Evolutionary conservation across 2,888 invertebrate species (phyloP).

Genomic region (Sipha maydis): DNA sequence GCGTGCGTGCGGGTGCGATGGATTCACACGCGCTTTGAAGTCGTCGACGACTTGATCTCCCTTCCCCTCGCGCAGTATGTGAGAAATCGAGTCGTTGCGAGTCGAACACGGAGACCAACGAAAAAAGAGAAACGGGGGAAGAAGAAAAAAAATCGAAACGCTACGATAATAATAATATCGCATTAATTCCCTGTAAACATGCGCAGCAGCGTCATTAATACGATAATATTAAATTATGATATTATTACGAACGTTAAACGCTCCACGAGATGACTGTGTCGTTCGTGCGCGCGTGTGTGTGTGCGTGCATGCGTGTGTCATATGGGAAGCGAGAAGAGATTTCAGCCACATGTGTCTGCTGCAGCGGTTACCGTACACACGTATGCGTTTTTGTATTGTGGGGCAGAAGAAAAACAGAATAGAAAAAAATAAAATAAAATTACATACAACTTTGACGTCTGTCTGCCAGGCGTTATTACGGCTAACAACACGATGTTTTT

Average conservation of each 20-base stretch:
- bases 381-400: not conserved
- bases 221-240: not conserved
- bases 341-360: slow-evolving; percentile 15
- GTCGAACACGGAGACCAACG: not conserved
- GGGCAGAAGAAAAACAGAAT: not conserved
- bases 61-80: not conserved
- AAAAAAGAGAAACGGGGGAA: not conserved
- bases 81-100: not conserved
- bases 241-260: not conserved
- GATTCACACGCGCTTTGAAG: not conserved
- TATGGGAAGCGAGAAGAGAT: slow-evolving; percentile 50
- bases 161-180: not conserved
- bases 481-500: slow-evolving; percentile 1
- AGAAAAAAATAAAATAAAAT: too few relatives aligned
- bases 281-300: not conserved
- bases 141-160: not conserved
- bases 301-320: slow-evolving; percentile 8
- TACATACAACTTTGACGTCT: slow-evolving; percentile 27
- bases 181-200: not conserved
- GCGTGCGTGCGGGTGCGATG: not conserved
- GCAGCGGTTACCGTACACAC: not conserved
- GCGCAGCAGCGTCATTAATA: slow-evolving; percentile 15
- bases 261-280: not conserved
- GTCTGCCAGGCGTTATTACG: slow-evolving; percentile 38
- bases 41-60: not conserved